These are phyloP conservation scores for Peromyscus aztecus DNA, from an alignment of 2,797 vertebrate species.

Conservation along the genomic window DNA sequence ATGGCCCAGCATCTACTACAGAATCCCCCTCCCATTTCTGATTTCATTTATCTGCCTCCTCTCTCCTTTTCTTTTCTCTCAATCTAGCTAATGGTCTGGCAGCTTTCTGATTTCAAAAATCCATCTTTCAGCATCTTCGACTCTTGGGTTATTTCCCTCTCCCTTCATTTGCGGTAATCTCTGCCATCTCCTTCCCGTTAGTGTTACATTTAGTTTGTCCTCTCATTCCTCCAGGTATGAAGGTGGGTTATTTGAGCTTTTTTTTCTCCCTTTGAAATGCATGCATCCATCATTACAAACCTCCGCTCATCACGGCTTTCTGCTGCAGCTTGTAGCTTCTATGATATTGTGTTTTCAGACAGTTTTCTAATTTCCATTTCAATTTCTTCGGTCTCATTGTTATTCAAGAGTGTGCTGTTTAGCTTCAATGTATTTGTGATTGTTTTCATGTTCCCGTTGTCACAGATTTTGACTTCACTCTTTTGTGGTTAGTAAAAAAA, in stretches of 20 bases:
- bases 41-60: not conserved
- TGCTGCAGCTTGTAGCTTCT: not conserved
- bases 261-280: not conserved
- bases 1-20: too few relatives aligned
- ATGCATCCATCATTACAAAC: not conserved
- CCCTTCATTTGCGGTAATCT: not conserved
- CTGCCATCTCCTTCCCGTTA: not conserved
- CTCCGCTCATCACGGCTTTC: not conserved
- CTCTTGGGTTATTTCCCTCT: not conserved
- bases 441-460: constrained; percentile 26
- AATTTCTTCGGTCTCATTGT: not conserved
- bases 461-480: constrained; percentile 29
- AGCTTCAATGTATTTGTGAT: constrained; percentile 6
- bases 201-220: not conserved
- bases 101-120: not conserved
- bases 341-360: not conserved
- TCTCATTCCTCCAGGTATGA: not conserved
- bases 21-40: not conserved
- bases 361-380: constrained; percentile 56
- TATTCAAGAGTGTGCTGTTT: constrained; percentile 25
- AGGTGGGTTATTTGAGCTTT: not conserved
- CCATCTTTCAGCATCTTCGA: not conserved
- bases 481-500: not conserved
- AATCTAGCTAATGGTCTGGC: not conserved
- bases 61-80: not conserved